phyloP scores from a whole-genome alignment of 2,797 vertebrate species.

The Taenioides sp. region DNA sequence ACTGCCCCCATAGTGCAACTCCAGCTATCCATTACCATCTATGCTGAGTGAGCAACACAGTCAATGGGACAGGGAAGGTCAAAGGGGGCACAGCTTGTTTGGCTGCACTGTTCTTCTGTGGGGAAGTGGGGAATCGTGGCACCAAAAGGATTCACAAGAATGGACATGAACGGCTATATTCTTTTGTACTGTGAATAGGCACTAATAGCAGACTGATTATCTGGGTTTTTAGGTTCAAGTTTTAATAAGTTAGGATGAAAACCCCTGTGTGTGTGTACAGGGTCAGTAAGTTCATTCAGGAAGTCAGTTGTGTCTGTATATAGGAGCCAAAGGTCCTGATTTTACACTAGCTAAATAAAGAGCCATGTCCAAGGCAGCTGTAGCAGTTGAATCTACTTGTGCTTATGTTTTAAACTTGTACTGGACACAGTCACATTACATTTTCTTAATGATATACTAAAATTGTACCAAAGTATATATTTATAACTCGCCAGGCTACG shows the following conservation, averaged over 20 bases:
- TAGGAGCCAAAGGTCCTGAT: conserved; percentile 58
- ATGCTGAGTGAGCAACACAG: conserved; percentile 59
- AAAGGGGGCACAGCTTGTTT: conserved; percentile 62
- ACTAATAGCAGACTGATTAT: conserved; percentile 41
- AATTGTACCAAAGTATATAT: neutral
- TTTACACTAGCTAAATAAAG: conserved; percentile 69
- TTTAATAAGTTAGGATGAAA: conserved; percentile 40
- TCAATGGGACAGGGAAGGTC: conserved; percentile 60
- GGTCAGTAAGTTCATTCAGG: conserved; percentile 52
- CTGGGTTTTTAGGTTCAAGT: conserved; percentile 19
- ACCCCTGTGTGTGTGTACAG: conserved; percentile 23
- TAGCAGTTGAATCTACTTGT: conserved; percentile 67
- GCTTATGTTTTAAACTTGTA: conserved; percentile 19
- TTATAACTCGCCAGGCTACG: too few species aligned
- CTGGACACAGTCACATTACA: neutral
- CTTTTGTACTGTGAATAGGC: conserved; percentile 26
- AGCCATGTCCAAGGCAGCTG: conserved; percentile 63
- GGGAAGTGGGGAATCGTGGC: conserved; percentile 51
- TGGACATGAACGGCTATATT: conserved; percentile 24
- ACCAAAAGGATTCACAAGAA: conserved; percentile 50
- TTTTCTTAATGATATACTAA: conserved; percentile 1
- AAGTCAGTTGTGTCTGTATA: conserved; percentile 52
- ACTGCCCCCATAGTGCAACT: conserved; percentile 63
- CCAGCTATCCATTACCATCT: conserved; percentile 70
- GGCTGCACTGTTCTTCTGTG: conserved; percentile 48